Evolutionary conservation across 2,888 invertebrate species (phyloP).

Genomic region (Polydrusus pterygomalis): DNA sequence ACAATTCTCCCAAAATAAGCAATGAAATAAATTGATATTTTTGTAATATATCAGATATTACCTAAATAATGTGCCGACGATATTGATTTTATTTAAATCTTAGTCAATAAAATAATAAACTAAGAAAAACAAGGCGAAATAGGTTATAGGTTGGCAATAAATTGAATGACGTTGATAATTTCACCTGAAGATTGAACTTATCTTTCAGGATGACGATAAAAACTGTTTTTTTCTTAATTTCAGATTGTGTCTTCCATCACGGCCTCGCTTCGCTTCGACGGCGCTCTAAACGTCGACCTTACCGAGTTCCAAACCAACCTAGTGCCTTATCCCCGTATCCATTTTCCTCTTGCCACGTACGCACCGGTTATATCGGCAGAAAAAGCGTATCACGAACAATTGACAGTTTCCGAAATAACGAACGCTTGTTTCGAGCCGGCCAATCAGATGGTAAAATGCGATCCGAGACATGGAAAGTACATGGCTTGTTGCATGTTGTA

Average conservation of each 20-base stretch:
- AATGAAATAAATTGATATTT: too few species aligned
- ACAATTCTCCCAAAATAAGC: too few species aligned
- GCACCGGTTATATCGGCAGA: constrained; percentile 95
- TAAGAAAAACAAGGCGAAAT: too few species aligned
- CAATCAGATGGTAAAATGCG: constrained; percentile 95
- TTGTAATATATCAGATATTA: too few species aligned
- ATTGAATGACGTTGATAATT: too few species aligned
- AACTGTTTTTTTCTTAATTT: constrained; percentile 20
- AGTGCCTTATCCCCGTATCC: constrained; percentile 96
- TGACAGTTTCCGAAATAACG: constrained; percentile 93
- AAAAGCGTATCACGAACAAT: constrained; percentile 94
- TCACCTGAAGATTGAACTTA: too few species aligned
- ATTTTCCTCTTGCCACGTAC: constrained; percentile 94
- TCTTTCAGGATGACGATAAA: too few species aligned
- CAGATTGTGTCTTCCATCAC: constrained; percentile 96
- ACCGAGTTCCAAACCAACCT: constrained; percentile 96
- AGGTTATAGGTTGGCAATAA: too few species aligned
- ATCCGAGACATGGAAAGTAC: constrained; percentile 92
- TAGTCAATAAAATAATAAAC: too few species aligned
- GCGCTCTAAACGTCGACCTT: constrained; percentile 93
- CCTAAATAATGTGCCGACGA: too few species aligned
- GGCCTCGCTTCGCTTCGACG: constrained; percentile 93
- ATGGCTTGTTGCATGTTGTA: constrained; percentile 97
- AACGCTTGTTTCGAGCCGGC: constrained; percentile 96
- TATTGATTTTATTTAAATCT: too few species aligned